phyloP scores from a whole-genome alignment of 2,113 vertebrate genomes.

The Lepidothrix coronata region DNA sequence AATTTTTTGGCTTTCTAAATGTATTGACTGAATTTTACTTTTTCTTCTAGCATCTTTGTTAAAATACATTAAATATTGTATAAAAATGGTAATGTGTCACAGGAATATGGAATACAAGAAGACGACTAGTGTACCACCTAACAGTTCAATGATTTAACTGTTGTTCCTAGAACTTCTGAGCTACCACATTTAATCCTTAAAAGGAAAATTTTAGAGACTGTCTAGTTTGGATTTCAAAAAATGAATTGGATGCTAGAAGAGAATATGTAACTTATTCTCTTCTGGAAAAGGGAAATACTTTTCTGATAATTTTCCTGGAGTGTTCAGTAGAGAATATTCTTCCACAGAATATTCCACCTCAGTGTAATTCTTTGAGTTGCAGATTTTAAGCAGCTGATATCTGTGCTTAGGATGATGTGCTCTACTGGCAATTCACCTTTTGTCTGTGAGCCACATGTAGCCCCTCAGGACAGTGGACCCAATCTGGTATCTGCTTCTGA shows the following conservation, averaged over 20 bases:
- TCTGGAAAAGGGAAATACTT: background rate
- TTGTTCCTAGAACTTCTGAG: background rate
- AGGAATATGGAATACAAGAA: background rate
- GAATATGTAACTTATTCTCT: background rate
- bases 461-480: background rate
- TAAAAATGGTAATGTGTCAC: background rate
- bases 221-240: background rate
- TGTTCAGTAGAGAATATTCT: background rate
- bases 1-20: background rate
- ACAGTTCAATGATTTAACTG: background rate
- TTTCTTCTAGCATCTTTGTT: background rate
- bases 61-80: background rate
- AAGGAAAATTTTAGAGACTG: background rate
- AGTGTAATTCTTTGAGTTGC: background rate
- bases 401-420: background rate
- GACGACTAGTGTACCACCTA: background rate
- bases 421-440: background rate
- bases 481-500: background rate
- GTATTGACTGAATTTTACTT: background rate
- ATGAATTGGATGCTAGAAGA: background rate
- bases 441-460: fast-evolving
- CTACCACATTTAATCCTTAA: background rate
- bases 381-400: background rate
- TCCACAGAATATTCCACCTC: background rate
- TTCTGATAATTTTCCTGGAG: background rate